Conservation (phyloP, 2,113 vertebrate species). For the Entelurus aequoreus region DNA sequence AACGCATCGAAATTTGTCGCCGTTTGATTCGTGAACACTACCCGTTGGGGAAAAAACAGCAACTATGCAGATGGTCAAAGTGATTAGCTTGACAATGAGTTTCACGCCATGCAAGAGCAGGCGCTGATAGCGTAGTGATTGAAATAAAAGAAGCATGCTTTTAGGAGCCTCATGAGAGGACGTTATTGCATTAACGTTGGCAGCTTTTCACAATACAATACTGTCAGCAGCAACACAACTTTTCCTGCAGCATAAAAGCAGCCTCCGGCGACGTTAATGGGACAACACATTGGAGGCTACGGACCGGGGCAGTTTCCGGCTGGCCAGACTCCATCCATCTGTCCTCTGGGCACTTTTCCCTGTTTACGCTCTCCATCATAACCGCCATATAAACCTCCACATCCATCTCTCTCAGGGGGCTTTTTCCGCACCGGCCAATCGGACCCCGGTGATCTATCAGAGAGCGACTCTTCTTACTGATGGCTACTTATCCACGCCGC, state of each 20-base stretch:
- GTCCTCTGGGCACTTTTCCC: conserved; percentile 38
- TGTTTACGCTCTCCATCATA: conserved; percentile 58
- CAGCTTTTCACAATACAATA: conserved; percentile 1
- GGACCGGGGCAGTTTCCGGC: conserved; percentile 35
- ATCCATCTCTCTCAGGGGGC: conserved; percentile 51
- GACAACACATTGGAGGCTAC: conserved; percentile 31
- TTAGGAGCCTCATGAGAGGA: conserved; percentile 35
- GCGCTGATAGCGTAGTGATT: conserved; percentile 27
- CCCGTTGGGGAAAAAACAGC: conserved; percentile 1
- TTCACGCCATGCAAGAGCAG: conserved; percentile 26
- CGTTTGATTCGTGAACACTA: too few species aligned
- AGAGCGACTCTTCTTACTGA: conserved; percentile 43
- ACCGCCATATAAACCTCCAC: conserved; percentile 29
- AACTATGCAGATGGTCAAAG: conserved; percentile 46
- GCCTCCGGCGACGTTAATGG: conserved; percentile 39
- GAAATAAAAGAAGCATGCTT: conserved; percentile 18
- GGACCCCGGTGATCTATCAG: conserved; percentile 55
- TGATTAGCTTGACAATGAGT: conserved; percentile 48
- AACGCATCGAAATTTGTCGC: too few species aligned
- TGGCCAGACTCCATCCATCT: conserved; percentile 53
- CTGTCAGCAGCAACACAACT: conserved; percentile 11
- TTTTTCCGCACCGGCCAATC: conserved; percentile 19
- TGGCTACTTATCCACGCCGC: conserved; percentile 48
- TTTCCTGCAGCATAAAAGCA: conserved; percentile 28
- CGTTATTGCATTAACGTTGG: conserved; percentile 21